Conservation (phyloP, 2,888 invertebrate genomes). For the Cosmia trapezina region DNA sequence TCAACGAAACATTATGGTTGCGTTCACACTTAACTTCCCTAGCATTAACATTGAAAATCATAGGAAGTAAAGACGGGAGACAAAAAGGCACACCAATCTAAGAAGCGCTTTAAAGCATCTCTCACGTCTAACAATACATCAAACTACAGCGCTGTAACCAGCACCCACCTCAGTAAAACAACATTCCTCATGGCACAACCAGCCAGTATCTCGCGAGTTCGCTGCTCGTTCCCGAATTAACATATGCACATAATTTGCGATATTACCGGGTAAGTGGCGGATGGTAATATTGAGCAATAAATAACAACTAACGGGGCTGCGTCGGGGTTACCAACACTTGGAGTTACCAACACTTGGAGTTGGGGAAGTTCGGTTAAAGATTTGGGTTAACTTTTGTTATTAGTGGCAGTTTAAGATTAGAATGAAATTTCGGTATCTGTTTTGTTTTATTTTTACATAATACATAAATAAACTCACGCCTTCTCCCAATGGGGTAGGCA, state of each 20-base stretch:
- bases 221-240: constrained; percentile 70
- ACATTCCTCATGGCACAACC: constrained; percentile 29
- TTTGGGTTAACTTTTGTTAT: constrained; percentile 25
- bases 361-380: constrained; percentile 24
- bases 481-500: too few relatives aligned
- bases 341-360: constrained; percentile 36
- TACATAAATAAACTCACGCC: too few relatives aligned
- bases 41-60: background rate
- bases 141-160: constrained; percentile 9
- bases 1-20: background rate
- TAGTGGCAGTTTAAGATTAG: background rate
- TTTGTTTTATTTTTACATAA: background rate
- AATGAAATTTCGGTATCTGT: background rate
- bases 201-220: constrained; percentile 57
- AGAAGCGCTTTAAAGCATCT: constrained; percentile 21
- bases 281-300: constrained; percentile 75
- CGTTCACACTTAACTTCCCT: too few relatives aligned
- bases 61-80: background rate
- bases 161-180: constrained; percentile 35
- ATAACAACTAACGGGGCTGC: constrained; percentile 72
- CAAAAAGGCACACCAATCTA: background rate
- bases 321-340: constrained; percentile 52
- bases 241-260: constrained; percentile 77
- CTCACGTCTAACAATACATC: background rate
- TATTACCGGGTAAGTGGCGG: constrained; percentile 73